Conservation (phyloP, 2,888 invertebrate species). For the Tanypteryx hageni region DNA sequence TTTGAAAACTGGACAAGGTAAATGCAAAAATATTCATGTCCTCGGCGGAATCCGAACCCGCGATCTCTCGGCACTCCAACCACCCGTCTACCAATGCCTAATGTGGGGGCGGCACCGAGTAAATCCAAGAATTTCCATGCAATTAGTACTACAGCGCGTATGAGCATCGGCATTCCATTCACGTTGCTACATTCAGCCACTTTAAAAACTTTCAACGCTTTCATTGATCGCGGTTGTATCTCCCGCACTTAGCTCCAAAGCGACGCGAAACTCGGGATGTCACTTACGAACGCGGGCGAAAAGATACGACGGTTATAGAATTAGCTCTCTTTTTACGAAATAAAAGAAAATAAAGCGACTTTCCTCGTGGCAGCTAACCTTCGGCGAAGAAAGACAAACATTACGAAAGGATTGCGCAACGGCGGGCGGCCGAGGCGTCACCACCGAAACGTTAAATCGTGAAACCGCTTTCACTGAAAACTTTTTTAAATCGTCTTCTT, state of each 20-base stretch:
- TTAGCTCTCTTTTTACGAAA: not conserved
- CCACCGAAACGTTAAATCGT: not conserved
- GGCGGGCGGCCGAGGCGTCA: not conserved
- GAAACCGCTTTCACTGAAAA: constrained; percentile 46
- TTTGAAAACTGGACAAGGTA: no score
- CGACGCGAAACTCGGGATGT: not conserved
- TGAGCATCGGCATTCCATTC: no score
- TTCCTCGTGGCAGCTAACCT: constrained; percentile 2
- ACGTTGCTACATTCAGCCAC: no score
- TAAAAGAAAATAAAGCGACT: not conserved
- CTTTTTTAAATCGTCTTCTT: not conserved
- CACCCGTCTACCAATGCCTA: no score
- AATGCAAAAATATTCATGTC: no score
- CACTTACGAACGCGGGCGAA: not conserved
- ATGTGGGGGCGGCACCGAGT: no score
- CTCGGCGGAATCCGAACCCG: no score
- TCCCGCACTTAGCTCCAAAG: not conserved
- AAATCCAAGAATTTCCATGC: no score
- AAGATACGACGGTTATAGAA: not conserved
- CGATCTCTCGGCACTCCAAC: no score
- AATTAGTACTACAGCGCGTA: no score
- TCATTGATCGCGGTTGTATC: no score
- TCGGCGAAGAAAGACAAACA: not conserved
- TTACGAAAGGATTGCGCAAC: constrained; percentile 46
- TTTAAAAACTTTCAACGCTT: no score